Percentiles rank a stretch among this genome's conserved stretches.
phyloP scores from a whole-genome alignment of 2,113 vertebrate genomes.

The Epinephelus moara region DNA sequence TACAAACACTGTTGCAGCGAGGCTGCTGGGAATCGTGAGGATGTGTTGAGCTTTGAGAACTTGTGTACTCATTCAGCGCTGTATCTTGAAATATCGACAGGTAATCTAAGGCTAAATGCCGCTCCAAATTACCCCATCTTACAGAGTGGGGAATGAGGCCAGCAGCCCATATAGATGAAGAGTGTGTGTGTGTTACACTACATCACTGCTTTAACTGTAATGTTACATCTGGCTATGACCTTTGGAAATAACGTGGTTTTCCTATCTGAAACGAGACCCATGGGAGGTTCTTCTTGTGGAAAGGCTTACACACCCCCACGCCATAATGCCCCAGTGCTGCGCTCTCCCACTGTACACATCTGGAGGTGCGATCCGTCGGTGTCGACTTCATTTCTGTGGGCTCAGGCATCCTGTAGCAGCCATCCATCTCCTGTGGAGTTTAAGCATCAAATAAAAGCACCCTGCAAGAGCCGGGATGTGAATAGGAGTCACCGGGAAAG shows the following conservation, averaged over 20 bases:
- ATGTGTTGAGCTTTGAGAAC: slow-evolving; percentile 33
- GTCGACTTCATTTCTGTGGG: slow-evolving; percentile 44
- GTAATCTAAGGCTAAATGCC: slow-evolving; percentile 45
- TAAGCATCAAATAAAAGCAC: slow-evolving; percentile 53
- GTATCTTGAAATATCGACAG: slow-evolving; percentile 30
- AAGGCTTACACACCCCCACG: slow-evolving; percentile 39
- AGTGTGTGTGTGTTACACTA: slow-evolving; percentile 38
- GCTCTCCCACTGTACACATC: not conserved
- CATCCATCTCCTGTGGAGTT: slow-evolving; percentile 37
- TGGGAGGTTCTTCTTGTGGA: slow-evolving; percentile 51
- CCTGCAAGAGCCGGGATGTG: slow-evolving; percentile 49
- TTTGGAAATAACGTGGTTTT: slow-evolving; percentile 73
- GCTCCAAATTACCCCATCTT: slow-evolving; percentile 41
- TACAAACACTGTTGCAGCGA: slow-evolving; percentile 13
- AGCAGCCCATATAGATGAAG: slow-evolving; percentile 30
- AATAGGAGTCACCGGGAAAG: slow-evolving; percentile 58
- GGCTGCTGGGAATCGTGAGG: slow-evolving; percentile 19
- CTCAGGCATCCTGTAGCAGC: slow-evolving; percentile 27
- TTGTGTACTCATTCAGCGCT: slow-evolving; percentile 21
- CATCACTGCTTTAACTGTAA: slow-evolving; percentile 56
- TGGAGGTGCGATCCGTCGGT: slow-evolving; percentile 40
- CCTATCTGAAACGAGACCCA: slow-evolving; percentile 63
- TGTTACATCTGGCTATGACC: slow-evolving; percentile 65
- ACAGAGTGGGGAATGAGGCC: slow-evolving; percentile 14
- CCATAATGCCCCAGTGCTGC: slow-evolving; percentile 45